Evolutionary conservation across 2,797 vertebrate species (phyloP).

Genomic region (Eupleurogrammus muticus): DNA sequence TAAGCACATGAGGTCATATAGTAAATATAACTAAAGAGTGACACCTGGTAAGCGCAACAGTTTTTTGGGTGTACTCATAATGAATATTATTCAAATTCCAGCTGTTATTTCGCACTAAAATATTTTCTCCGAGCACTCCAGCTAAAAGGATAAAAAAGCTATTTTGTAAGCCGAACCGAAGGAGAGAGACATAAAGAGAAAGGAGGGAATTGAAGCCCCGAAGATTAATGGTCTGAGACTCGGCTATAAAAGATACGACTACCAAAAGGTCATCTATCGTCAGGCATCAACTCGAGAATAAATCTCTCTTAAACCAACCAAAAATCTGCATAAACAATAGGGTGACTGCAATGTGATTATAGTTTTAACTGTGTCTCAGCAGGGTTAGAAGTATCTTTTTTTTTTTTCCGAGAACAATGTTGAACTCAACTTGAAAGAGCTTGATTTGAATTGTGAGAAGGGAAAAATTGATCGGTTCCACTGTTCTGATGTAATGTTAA

Average conservation of each 20-base stretch:
- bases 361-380: slow-evolving; percentile 6
- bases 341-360: neutral
- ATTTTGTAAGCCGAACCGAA: neutral
- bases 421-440: neutral
- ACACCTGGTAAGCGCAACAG: neutral
- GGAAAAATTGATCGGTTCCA: neutral
- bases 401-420: slow-evolving; percentile 2
- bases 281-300: slow-evolving; percentile 13
- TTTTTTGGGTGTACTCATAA: neutral
- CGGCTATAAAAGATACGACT: slow-evolving; percentile 22
- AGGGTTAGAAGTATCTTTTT: neutral
- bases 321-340: slow-evolving; percentile 26
- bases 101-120: slow-evolving; percentile 12
- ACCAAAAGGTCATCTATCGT: slow-evolving; percentile 22
- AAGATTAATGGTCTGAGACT: slow-evolving; percentile 26
- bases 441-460: neutral
- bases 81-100: neutral
- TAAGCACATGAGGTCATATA: slow-evolving; percentile 27
- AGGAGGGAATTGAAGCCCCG: slow-evolving; percentile 13
- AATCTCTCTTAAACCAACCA: slow-evolving; percentile 14
- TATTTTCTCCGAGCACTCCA: slow-evolving; percentile 1
- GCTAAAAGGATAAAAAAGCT: neutral
- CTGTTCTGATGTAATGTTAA: neutral
- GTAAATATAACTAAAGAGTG: neutral
- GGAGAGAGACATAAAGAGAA: slow-evolving; percentile 3